Conservation (phyloP, 2,113 vertebrate genomes). For the Tinamus guttatus region DNA sequence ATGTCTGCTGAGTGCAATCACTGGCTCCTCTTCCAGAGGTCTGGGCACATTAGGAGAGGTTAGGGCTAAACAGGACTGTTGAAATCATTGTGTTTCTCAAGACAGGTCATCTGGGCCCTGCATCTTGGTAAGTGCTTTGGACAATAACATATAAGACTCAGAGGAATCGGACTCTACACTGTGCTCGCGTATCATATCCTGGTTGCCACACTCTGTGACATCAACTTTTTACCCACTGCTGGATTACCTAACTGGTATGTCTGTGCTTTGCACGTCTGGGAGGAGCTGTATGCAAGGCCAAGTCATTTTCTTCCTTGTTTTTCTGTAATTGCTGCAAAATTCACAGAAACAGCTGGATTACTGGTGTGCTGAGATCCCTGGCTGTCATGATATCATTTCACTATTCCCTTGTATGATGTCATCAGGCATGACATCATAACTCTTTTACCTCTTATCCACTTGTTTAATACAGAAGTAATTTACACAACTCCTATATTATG, state of each 20-base stretch:
- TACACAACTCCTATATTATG: neutral
- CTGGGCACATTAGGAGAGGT: accelerated
- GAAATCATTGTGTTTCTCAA: neutral
- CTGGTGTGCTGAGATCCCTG: neutral
- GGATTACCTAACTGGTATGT: neutral
- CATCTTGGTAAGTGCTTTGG: neutral
- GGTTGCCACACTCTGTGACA: neutral
- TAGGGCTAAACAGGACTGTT: neutral
- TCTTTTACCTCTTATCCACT: neutral
- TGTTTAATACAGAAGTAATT: neutral
- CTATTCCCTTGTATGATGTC: neutral
- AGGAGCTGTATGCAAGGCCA: neutral
- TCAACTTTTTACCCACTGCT: neutral
- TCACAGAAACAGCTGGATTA: neutral
- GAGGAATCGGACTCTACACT: neutral
- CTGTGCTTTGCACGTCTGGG: neutral
- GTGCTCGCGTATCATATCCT: neutral
- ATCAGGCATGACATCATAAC: no score
- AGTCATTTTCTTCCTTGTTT: neutral
- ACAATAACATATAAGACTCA: neutral
- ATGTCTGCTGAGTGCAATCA: neutral
- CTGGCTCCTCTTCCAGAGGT: neutral
- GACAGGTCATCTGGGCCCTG: neutral
- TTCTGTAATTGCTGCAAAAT: neutral
- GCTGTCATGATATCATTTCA: neutral